Base-by-base conservation (phyloP, 2,888 invertebrate species). In the Labia minor region DNA sequence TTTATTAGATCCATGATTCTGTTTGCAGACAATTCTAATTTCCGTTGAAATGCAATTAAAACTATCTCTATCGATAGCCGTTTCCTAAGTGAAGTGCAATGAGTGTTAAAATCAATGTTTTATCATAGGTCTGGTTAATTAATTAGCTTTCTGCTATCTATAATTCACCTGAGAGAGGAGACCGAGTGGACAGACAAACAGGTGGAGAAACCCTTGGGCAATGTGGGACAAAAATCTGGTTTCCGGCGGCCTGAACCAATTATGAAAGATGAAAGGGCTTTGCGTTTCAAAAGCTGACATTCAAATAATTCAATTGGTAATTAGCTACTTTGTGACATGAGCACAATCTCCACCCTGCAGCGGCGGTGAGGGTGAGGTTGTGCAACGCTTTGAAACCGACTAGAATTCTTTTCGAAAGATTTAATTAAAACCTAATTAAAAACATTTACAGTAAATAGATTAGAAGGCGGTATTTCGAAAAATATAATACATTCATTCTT, bases 181-280 rank as follows among this genome's bases (percentile, higher is more conserved):
- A 14, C 2, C 14, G 8, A 49, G 49, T 49, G 49, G 49, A 49
- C 49, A 49, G 14, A 49, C 49, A 49, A 14, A 14, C 14, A 14
- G 49, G 14, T 4, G 49, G 8, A 14, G 49, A 3, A 4, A 4
- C 49, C 16, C n/a, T n/a, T 4, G 49, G 49, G 6, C 49, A 49
- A 3, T 2, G 3, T 4, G n/a, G 49, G n/a, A 4, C 3, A 49
- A 49, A 49, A 49, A 8, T 14, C 3, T 4, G 49, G 3, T 49
- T 49, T 49, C 49, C 49, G 49, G 49, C 49, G 49, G 49, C 49
- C 49, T 49, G 49, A 49, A 49, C 49, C 49, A 49, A 49, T 49
- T 49, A 49, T 49, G 49, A 49, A 49, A 49, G 49, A 49, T 49
- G 49, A 49, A 49, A 49, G 49, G 49, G 49, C 49, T 49, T 49